Evolutionary conservation across 1,140 invertebrate genomes (phyloP), one percentile per base, ranked within the genome.

Genomic region (Pseudomyrmex pallidus): DNA sequence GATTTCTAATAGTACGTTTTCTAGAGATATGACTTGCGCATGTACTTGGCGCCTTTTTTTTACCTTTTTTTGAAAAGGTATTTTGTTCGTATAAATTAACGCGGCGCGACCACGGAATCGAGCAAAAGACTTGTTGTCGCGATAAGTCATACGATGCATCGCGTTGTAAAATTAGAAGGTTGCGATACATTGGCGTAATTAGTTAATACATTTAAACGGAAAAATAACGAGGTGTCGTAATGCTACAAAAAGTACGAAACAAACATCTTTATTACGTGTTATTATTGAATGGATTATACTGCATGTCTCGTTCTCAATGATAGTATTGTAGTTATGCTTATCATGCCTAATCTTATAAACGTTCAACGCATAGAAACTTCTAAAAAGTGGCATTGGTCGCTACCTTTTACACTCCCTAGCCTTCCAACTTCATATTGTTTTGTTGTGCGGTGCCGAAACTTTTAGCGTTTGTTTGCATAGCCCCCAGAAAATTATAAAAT

Each of bases 31-130:
- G n/a, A n/a, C n/a, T n/a, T n/a, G n/a, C n/a, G n/a, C n/a, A n/a
- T n/a, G n/a, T n/a, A n/a, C n/a, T n/a, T n/a, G n/a, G n/a, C n/a
- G n/a, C n/a, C n/a, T n/a, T n/a, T n/a, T n/a, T n/a, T n/a, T n/a
- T n/a, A n/a, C n/a, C n/a, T n/a, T n/a, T n/a, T n/a, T n/a, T n/a
- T n/a, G n/a, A n/a, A n/a, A n/a, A n/a, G n/a, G n/a, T n/a, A n/a
- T n/a, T n/a, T n/a, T n/a, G n/a, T n/a, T n/a, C n/a, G n/a, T n/a
- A 68, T 48, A 59, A 78, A 78, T 78, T 68, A 68, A 46, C 17
- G 9, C 1, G 8, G 17, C 63, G 12, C 22, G 10, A 22, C 35
- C 5, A 35, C 35, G 4, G 35, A 0, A 35, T 44, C 50, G 1
- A 62, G 35, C 35, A 9, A 10, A 20, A 46, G 57, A 78, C 5